phyloP scores from a whole-genome alignment of 1,140 invertebrate species.

The Neodiprion virginianus region DNA sequence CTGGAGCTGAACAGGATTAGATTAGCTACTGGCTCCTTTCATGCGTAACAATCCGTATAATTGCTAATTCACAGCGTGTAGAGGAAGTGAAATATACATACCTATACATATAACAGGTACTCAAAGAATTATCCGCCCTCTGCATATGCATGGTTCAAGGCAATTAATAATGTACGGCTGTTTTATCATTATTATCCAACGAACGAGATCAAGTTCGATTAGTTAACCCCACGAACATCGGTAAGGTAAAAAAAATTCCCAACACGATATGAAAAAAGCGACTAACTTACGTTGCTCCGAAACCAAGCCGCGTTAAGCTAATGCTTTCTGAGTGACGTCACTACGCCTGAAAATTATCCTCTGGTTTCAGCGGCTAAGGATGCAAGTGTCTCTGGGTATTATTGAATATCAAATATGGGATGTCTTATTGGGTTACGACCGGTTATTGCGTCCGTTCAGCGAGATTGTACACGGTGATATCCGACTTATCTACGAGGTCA shows the following conservation, averaged over 20 bases:
- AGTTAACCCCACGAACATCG: too few species aligned
- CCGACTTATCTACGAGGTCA: neutral
- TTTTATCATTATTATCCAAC: too few species aligned
- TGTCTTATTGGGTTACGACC: slow-evolving; percentile 4
- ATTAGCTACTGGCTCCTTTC: neutral
- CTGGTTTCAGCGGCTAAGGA: neutral
- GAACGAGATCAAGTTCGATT: too few species aligned
- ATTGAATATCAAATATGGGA: neutral
- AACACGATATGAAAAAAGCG: neutral
- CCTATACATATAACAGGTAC: too few species aligned
- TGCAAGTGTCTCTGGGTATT: neutral
- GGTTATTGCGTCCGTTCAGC: neutral
- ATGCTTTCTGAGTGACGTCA: neutral
- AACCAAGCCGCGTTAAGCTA: neutral
- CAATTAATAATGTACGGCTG: too few species aligned
- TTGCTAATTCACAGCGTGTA: neutral
- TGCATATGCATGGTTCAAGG: too few species aligned
- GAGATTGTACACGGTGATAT: neutral
- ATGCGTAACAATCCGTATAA: neutral
- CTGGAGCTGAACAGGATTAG: neutral
- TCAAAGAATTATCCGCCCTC: too few species aligned
- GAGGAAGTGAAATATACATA: neutral
- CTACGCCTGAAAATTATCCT: neutral
- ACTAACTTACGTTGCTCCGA: neutral
- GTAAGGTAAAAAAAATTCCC: neutral